Evolutionary conservation across 2,888 invertebrate species (phyloP).

Genomic region (Polyommatus iphigenia): DNA sequence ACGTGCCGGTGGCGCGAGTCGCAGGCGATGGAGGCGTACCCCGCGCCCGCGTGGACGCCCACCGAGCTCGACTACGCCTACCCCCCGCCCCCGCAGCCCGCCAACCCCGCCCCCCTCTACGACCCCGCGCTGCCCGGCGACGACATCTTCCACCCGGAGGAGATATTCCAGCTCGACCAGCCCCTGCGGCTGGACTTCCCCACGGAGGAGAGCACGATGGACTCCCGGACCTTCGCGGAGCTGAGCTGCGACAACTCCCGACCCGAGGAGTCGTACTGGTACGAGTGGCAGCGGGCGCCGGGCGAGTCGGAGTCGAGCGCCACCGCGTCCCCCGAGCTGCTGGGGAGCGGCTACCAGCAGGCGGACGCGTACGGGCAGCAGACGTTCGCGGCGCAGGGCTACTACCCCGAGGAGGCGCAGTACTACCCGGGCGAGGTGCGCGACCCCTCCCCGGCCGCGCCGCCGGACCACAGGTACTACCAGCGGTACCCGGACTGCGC

Average conservation of each 20-base stretch:
- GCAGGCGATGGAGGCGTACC: conserved; percentile 57
- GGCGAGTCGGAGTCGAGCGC: conserved; percentile 76
- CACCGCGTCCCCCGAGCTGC: conserved; percentile 79
- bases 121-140: conserved; percentile 82
- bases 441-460: conserved; percentile 58
- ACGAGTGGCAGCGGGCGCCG: conserved; percentile 77
- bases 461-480: conserved; percentile 66
- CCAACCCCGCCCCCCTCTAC: conserved; percentile 67
- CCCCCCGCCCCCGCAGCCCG: conserved; percentile 53
- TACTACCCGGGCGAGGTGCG: conserved; percentile 66
- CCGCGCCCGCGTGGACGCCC: conserved; percentile 61
- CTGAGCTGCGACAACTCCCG: conserved; percentile 86
- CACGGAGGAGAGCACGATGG: conserved; percentile 71
- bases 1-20: conserved; percentile 80
- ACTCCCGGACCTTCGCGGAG: conserved; percentile 86
- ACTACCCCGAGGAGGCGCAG: conserved; percentile 70
- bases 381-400: conserved; percentile 59
- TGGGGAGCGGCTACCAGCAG: conserved; percentile 65
- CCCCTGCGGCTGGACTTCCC: conserved; percentile 84
- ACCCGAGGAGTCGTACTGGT: conserved; percentile 80
- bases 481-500: conserved; percentile 62
- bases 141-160: conserved; percentile 88
- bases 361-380: conserved; percentile 67
- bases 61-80: conserved; percentile 59
- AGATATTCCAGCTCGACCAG: conserved; percentile 88